Evolutionary conservation across 2,113 vertebrate species (phyloP).

Genomic region (Alligator mississippiensis): DNA sequence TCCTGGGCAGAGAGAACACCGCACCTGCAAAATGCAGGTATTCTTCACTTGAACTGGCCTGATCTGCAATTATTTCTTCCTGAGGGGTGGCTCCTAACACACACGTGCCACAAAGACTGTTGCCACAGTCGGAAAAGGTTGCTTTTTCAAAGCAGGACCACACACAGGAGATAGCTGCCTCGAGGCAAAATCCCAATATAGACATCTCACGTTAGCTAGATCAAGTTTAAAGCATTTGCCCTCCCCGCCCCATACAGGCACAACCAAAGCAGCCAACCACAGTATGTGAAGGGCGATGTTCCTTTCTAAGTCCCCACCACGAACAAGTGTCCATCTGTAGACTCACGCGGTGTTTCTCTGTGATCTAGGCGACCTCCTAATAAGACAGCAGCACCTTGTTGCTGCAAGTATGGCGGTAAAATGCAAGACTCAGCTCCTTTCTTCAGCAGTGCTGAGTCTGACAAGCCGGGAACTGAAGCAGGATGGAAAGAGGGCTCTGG

Average conservation of each 20-base stretch:
- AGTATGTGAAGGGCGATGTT: too few species aligned
- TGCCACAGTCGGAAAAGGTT: too few species aligned
- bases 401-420: neutral
- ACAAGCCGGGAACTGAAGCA: neutral
- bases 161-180: accelerated
- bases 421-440: neutral
- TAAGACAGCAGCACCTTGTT: neutral
- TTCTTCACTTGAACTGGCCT: neutral
- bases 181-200: neutral
- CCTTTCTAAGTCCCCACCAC: neutral
- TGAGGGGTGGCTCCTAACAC: neutral
- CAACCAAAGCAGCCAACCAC: neutral
- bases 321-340: neutral
- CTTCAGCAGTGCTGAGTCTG: neutral
- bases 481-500: neutral
- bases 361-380: neutral
- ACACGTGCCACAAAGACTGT: neutral
- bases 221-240: neutral
- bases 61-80: accelerated
- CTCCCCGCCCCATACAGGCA: neutral
- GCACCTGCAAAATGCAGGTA: neutral
- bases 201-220: neutral
- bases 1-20: neutral
- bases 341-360: neutral
- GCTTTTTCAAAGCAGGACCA: neutral